A percentile compares a stretch with the other conserved stretches of the same genome.
Evolutionary conservation across 1,140 invertebrate species (phyloP).

Genomic region (Macrobrachium rosenbergii): DNA sequence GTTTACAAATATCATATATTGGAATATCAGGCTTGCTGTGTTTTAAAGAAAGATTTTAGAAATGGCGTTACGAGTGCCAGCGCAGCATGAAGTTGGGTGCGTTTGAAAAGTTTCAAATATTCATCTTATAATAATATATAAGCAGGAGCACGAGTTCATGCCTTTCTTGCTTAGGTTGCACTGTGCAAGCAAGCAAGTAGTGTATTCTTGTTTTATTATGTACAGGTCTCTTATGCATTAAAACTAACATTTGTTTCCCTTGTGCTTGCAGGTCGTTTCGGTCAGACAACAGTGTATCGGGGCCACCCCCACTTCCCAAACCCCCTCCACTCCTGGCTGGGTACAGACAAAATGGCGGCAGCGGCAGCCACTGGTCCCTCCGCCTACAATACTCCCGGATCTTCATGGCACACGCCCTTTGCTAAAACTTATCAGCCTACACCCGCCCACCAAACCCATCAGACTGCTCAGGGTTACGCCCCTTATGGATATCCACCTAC

Average conservation of each 20-base stretch:
- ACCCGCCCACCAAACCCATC: slow-evolving; percentile 58
- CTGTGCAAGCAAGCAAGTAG: no score
- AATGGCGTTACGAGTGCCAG: no score
- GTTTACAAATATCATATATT: not conserved
- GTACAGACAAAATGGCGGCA: slow-evolving; percentile 66
- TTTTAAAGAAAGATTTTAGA: not conserved
- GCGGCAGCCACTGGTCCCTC: slow-evolving; percentile 35
- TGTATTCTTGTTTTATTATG: not conserved
- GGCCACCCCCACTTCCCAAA: slow-evolving; percentile 67
- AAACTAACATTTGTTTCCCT: slow-evolving; percentile 1
- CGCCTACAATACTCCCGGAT: slow-evolving; percentile 54
- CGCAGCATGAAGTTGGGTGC: no score
- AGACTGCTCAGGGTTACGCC: slow-evolving; percentile 53
- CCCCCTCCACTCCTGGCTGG: slow-evolving; percentile 69
- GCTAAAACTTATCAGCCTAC: slow-evolving; percentile 60
- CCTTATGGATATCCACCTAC: slow-evolving; percentile 57
- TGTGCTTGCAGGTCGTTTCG: slow-evolving; percentile 53
- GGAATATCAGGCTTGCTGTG: not conserved
- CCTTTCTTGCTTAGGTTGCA: not conserved
- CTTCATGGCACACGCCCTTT: slow-evolving; percentile 61
- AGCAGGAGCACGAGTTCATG: no score
- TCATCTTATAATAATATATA: no score
- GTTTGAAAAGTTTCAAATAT: no score
- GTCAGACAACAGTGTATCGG: slow-evolving; percentile 55
- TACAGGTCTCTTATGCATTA: not conserved